Percentiles rank a stretch among this genome's conserved stretches.
Evolutionary conservation across 1,140 invertebrate species (phyloP).

Genomic region (Apis laboriosa): DNA sequence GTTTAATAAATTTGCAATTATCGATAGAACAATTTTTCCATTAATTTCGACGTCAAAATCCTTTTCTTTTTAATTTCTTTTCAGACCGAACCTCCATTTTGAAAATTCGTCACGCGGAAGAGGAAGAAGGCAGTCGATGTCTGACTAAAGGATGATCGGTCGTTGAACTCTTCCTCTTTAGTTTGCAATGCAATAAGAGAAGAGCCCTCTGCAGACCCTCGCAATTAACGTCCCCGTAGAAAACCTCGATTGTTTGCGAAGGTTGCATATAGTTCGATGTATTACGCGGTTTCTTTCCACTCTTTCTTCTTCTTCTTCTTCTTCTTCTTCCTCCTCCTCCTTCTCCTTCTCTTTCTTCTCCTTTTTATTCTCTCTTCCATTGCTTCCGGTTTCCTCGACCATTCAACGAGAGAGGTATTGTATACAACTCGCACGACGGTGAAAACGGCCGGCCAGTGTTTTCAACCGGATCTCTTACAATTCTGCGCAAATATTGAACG

Average conservation of each 20-base stretch:
- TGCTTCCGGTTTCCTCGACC: not conserved
- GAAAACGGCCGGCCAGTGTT: slow-evolving; percentile 7
- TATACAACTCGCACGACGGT: not conserved
- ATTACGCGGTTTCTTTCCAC: not conserved
- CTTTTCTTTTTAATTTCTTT: too few species aligned
- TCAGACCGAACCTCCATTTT: too few species aligned
- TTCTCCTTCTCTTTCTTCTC: not conserved
- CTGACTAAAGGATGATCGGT: slow-evolving; percentile 56
- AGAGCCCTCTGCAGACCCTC: slow-evolving; percentile 10
- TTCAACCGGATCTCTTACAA: slow-evolving; percentile 16
- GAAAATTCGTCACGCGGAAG: too few species aligned
- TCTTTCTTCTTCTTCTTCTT: not conserved
- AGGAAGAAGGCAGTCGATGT: slow-evolving; percentile 22
- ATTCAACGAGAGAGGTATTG: not conserved
- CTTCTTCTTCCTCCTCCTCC: not conserved
- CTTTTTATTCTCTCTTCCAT: not conserved
- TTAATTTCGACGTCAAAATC: too few species aligned
- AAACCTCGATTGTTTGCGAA: slow-evolving; percentile 47
- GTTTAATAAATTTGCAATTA: too few species aligned
- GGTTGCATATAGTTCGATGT: not conserved
- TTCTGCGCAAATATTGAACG: slow-evolving; percentile 10
- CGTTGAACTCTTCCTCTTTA: slow-evolving; percentile 45
- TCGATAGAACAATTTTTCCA: too few species aligned
- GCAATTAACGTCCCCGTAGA: slow-evolving; percentile 59
- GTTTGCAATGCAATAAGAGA: slow-evolving; percentile 62